Evolutionary conservation across 2,113 vertebrate species (phyloP), one percentile per base, ranked within the genome.

Genomic region (Zosterops borbonicus): DNA sequence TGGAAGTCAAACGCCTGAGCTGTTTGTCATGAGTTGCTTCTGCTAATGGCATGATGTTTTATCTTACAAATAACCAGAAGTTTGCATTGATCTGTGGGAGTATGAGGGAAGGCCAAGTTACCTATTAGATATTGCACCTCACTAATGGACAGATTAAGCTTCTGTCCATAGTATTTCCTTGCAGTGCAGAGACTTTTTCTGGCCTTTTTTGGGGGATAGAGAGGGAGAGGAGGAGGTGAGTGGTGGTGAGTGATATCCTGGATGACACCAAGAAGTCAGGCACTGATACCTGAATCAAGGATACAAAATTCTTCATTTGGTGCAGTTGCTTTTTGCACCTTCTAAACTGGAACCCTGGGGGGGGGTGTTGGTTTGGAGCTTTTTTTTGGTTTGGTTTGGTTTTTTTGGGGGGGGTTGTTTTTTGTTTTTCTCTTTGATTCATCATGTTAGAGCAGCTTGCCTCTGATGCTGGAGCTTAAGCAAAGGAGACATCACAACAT

Each of bases 201-300:
- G 33, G 23, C 21, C 2, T 37, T 46, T 67, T 63, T 52, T 17
- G 4, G 22, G 3, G 4, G 2, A 3, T 60, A 17, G n/a, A 7
- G 9, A 3, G 2, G 7, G 2, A 4, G 11, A 4, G 14, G 1
- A 2, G 2, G 4, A 52, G 23, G 9, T 4, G 13, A 27, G 22
- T 33, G 31, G 31, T 33, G 1, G 6, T 73, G 52, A 67, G 9
- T 52, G 59, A 23, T 71, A 71, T 14, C 37, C 28, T 59, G 17
- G 19, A 23, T 53, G 47, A 27, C n/a, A 59, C 17, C 47, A 59
- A 75, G 47, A 65, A 47, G 4, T 53, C 53, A 35, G 35, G 47
- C 37, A 25, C 31, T 37, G 60, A 49, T 39, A 63, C n/a, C n/a
- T 37, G 31, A 63, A 46, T 13, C 5, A 19, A 76, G 44, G 35